Evolutionary conservation across 2,888 invertebrate species (phyloP).

Genomic region (Drosophila recens): DNA sequence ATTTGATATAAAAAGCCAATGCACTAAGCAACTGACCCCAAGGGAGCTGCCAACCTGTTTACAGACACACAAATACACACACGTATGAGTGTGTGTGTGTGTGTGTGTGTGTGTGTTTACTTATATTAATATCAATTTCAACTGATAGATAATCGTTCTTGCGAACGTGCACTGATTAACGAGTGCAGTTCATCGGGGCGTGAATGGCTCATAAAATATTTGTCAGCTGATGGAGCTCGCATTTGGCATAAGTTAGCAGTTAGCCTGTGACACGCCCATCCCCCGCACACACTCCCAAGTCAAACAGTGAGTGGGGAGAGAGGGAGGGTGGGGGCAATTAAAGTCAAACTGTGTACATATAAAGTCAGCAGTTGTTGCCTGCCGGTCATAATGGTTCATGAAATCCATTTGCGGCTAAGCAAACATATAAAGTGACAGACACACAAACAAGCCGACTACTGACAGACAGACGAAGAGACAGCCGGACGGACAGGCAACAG

Average conservation of each 20-base stretch:
- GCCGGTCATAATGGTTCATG: slow-evolving; percentile 56
- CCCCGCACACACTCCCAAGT: background rate
- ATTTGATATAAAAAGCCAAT: slow-evolving; percentile 4
- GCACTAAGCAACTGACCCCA: slow-evolving; percentile 14
- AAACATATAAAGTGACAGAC: slow-evolving; percentile 47
- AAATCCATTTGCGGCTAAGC: slow-evolving; percentile 62
- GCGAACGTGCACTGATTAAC: slow-evolving; percentile 36
- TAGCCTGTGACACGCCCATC: slow-evolving; percentile 26
- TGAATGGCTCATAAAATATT: slow-evolving; percentile 52
- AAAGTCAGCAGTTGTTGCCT: slow-evolving; percentile 48
- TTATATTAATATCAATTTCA: slow-evolving; percentile 37
- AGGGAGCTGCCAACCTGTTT: slow-evolving; percentile 10
- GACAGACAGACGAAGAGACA: background rate
- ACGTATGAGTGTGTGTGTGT: background rate
- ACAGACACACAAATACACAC: background rate
- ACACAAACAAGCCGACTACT: slow-evolving; percentile 14
- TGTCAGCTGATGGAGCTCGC: slow-evolving; percentile 28
- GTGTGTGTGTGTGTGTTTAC: background rate
- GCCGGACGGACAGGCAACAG: slow-evolving; percentile 9
- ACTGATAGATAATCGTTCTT: slow-evolving; percentile 17
- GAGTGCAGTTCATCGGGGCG: slow-evolving; percentile 20
- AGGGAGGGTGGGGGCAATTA: slow-evolving; percentile 45
- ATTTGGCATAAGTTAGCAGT: slow-evolving; percentile 41
- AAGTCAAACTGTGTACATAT: slow-evolving; percentile 55
- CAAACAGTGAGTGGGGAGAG: slow-evolving; percentile 12